Evolutionary conservation across 2,888 invertebrate genomes (phyloP), one percentile per base, ranked within the genome.

Genomic region (Mantis religiosa): DNA sequence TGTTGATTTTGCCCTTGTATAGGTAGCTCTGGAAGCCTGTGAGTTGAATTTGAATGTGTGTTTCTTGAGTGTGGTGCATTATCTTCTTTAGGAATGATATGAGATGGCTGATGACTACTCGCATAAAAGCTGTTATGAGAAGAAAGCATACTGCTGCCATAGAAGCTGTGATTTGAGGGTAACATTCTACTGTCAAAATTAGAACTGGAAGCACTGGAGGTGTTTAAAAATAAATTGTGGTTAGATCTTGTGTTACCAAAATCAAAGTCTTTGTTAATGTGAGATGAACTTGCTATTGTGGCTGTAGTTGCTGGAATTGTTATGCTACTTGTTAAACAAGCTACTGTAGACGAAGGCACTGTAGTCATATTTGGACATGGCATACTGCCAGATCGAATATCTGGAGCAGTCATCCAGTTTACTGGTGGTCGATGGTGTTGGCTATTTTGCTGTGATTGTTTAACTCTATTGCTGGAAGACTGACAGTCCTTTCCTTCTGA

Each of bases 381-480:
- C n/a, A 28, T 87, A n/a, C 27, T 82, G 28, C 41, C 85, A 12
- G 88, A 83, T 20, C 89, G 85, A 30, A 93, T 92, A 90, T 94
- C 94, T 1, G 95, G 94, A 0, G 95, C 93, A 91, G 95, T 95
- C 95, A 95, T 95, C 95, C 95, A 95, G 91, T 95, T 95, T 0
- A 95, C 94, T 0, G 95, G 94, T 7, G 94, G 93, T 90, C 94
- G 89, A 28, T 89, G 89, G 30, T 89, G 87, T 14, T 83, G 82
- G 15, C 71, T 28, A 30, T 83, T 28, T 28, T 83, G 81, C 25
- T 87, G 82, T 0, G 34, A 27, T 15, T n/a, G n/a, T 82, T 87
- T 87, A n/a, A 82, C 34, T 82, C 87, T 87, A n/a, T 30, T 82
- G 30, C 34, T 34, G 14, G 87, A 87, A 81, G 86, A 9, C 27